Percentiles rank a stretch among this genome's conserved stretches.
phyloP scores from a whole-genome alignment of 2,113 vertebrate genomes.

The Tamias sibiricus region DNA sequence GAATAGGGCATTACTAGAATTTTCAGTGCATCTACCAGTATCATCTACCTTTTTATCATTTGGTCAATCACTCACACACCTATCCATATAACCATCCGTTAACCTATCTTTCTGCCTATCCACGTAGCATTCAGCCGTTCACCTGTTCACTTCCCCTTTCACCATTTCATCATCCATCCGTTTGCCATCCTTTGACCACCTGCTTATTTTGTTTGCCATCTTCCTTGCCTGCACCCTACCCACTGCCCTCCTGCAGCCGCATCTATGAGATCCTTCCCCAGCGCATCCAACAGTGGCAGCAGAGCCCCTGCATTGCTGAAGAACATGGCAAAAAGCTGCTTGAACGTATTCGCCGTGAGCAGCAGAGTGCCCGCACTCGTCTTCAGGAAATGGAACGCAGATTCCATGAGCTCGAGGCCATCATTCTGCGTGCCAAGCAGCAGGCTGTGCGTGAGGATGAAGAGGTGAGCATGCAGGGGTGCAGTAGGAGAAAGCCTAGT shows the following conservation, averaged over 20 bases:
- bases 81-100: not conserved
- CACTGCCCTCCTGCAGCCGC: constrained; percentile 84
- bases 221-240: not conserved
- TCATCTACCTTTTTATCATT: not conserved
- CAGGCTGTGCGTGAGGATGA: constrained; percentile 96
- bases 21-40: not conserved
- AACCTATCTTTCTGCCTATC: fast-evolving
- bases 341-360: constrained; percentile 95
- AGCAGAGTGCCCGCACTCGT: constrained; percentile 94
- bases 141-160: not conserved
- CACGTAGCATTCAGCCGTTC: not conserved
- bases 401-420: constrained; percentile 96
- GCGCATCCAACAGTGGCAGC: constrained; percentile 98
- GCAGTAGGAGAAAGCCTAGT: fast-evolving
- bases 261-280: constrained; percentile 98
- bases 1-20: not conserved
- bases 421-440: constrained; percentile 96
- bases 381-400: constrained; percentile 97
- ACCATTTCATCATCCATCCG: not conserved
- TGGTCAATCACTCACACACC: not conserved
- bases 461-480: constrained; percentile 86
- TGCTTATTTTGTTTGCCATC: not conserved
- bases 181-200: not conserved
- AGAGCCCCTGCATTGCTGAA: constrained; percentile 96
- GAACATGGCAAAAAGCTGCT: constrained; percentile 97